phyloP scores from a whole-genome alignment of 2,797 vertebrate genomes.

The Enteromius treurensis region DNA sequence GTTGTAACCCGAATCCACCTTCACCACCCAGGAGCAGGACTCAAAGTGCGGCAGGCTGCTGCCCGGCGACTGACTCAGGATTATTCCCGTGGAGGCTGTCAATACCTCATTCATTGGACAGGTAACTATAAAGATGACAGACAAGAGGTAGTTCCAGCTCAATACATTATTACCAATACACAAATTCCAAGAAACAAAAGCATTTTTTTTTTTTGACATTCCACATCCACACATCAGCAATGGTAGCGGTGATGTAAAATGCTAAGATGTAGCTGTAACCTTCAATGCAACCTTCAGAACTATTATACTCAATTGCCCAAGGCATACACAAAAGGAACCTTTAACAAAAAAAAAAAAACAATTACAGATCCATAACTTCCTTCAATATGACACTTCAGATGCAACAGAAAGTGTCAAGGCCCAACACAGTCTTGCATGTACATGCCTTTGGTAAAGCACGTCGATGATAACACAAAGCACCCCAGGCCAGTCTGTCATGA shows the following conservation, averaged over 20 bases:
- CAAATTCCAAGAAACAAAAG: background rate
- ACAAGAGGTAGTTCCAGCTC: constrained; percentile 4
- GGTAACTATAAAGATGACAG: constrained; percentile 78
- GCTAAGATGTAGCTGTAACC: background rate
- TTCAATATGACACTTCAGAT: constrained; percentile 1
- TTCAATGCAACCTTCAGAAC: constrained; percentile 2
- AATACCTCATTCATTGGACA: constrained; percentile 94
- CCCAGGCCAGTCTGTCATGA: constrained; percentile 14
- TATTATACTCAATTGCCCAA: background rate
- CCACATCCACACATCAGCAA: background rate
- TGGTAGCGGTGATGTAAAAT: background rate
- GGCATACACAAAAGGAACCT: background rate
- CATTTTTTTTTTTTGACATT: background rate
- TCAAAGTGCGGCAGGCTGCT: constrained; percentile 93
- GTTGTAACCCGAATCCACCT: constrained; percentile 91
- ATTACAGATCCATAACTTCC: background rate
- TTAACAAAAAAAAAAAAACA: background rate
- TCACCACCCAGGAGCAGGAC: constrained; percentile 96
- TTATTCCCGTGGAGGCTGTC: constrained; percentile 90
- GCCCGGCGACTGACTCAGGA: constrained; percentile 93
- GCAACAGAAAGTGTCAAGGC: background rate
- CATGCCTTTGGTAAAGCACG: constrained; percentile 31
- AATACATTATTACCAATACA: background rate
- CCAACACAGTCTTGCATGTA: constrained; percentile 39
- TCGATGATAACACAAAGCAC: constrained; percentile 30